These are phyloP conservation scores for Lithophane leautieri DNA, from an alignment of 2,888 invertebrate species.

Conservation along the genomic window DNA sequence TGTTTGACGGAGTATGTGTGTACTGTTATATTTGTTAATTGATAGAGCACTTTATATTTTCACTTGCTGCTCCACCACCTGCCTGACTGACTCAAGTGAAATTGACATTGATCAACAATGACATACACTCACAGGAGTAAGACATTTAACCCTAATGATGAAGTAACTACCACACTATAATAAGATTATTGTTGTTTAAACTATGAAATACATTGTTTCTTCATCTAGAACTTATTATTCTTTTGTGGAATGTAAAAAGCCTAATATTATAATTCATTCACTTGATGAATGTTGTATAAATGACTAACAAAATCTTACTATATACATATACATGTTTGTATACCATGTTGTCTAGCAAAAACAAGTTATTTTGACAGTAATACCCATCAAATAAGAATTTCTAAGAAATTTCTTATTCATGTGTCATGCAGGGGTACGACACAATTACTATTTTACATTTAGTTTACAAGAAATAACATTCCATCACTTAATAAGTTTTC, in stretches of 20 bases:
- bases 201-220: not conserved
- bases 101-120: constrained; percentile 15
- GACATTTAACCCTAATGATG: not conserved
- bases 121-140: not conserved
- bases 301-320: constrained; percentile 20
- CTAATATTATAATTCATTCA: constrained; percentile 5
- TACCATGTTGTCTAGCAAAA: constrained; percentile 21
- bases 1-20: constrained; percentile 18
- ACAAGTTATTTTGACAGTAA: constrained; percentile 27
- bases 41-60: constrained; percentile 31
- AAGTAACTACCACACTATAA: not conserved
- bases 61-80: constrained; percentile 52
- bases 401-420: constrained; percentile 37
- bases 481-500: constrained; percentile 28
- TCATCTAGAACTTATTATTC: not conserved
- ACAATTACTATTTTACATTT: constrained; percentile 22
- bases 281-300: constrained; percentile 1
- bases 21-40: constrained; percentile 41
- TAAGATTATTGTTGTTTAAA: not conserved
- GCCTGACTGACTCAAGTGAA: constrained; percentile 27
- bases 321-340: constrained; percentile 25
- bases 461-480: constrained; percentile 32
- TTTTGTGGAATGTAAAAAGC: constrained; percentile 8
- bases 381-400: constrained; percentile 58
- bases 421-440: constrained; percentile 25